Evolutionary conservation across 2,113 vertebrate genomes (phyloP).

Genomic region (Lophochroa leadbeateri): DNA sequence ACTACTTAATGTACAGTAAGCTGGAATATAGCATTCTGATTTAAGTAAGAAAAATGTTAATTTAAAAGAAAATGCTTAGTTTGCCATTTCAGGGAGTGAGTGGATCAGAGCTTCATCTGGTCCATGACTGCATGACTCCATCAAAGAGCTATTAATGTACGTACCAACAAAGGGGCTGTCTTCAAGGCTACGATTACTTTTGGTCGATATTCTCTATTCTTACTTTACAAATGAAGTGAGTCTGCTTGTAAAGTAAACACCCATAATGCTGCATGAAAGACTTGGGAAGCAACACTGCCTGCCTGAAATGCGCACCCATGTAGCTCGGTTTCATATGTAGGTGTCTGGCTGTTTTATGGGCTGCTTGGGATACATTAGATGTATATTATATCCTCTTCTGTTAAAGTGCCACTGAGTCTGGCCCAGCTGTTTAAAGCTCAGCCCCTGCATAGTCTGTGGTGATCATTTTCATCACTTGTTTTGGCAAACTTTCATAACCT

Average conservation of each 20-base stretch:
- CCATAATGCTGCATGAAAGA: background rate
- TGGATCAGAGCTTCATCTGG: background rate
- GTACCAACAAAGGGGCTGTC: background rate
- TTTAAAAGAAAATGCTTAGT: background rate
- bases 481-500: background rate
- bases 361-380: background rate
- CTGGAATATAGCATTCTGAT: background rate
- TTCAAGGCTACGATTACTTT: slow-evolving; percentile 2
- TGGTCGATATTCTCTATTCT: background rate
- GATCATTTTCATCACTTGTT: background rate
- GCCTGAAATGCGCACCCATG: background rate
- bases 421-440: background rate
- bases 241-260: background rate
- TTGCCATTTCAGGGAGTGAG: background rate
- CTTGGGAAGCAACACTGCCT: background rate
- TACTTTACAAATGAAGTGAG: background rate
- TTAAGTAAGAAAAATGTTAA: background rate
- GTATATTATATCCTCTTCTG: background rate
- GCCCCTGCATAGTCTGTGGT: background rate
- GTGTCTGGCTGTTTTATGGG: background rate
- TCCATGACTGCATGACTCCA: background rate
- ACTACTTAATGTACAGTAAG: background rate
- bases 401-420: background rate
- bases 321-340: background rate
- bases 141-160: background rate